These are phyloP conservation scores for Solenodon paradoxus DNA, from an alignment of 2,113 vertebrate genomes.

Conservation along the genomic window DNA sequence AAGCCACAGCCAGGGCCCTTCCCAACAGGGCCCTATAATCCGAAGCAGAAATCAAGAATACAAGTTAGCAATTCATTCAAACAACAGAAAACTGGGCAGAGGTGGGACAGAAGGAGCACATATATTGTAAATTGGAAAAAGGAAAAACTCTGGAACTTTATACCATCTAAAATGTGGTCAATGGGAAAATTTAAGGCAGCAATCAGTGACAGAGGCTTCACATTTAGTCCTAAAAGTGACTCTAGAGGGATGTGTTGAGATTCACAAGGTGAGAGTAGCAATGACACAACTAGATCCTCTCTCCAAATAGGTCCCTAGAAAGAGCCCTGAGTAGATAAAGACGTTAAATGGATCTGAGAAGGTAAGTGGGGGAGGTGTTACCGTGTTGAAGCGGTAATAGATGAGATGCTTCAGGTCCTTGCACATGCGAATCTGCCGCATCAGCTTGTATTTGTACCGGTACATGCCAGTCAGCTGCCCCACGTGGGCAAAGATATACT, in stretches of 20 bases:
- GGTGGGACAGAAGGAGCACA: not conserved
- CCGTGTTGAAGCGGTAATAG: constrained; percentile 99
- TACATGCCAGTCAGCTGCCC: constrained; percentile 99
- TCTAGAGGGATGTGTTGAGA: not conserved
- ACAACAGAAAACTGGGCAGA: not conserved
- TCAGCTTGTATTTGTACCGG: constrained; percentile 99
- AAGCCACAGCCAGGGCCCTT: constrained; percentile 99
- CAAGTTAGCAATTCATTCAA: constrained; percentile 23
- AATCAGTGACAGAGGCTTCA: not conserved
- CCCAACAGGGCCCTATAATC: constrained; percentile 93
- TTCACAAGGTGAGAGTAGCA: not conserved
- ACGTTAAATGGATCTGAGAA: not conserved
- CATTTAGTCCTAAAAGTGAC: not conserved
- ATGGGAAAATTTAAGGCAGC: not conserved
- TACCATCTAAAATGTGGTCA: not conserved
- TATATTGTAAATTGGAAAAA: not conserved
- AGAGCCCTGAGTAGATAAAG: not conserved
- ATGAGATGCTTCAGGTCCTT: constrained; percentile 99
- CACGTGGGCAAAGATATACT: constrained; percentile 99
- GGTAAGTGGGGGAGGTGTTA: constrained; percentile 84
- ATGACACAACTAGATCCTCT: not conserved
- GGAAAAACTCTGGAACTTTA: not conserved
- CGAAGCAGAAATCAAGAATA: constrained; percentile 36
- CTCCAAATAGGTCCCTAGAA: not conserved
- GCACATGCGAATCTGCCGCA: constrained; percentile 99